Percentiles rank a stretch among this genome's conserved stretches.
Evolutionary conservation across 2,888 invertebrate genomes (phyloP).

Genomic region (Lasioglossum villosulum): DNA sequence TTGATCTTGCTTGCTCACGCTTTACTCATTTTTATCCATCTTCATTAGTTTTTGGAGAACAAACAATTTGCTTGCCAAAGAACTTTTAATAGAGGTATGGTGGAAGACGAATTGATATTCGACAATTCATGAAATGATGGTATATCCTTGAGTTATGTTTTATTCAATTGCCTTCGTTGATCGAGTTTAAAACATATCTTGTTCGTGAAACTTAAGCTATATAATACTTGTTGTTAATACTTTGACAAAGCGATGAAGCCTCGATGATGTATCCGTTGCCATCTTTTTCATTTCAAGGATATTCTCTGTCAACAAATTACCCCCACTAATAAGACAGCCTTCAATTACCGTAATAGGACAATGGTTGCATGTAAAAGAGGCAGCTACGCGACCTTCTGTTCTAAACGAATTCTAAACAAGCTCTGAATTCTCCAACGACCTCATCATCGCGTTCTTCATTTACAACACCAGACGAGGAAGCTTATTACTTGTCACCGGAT

Average conservation of each 20-base stretch:
- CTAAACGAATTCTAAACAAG: neutral
- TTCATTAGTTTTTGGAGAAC: neutral
- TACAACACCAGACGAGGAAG: constrained; percentile 11
- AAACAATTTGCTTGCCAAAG: neutral
- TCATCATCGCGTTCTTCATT: neutral
- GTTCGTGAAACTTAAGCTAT: neutral
- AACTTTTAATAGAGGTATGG: neutral
- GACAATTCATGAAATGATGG: neutral
- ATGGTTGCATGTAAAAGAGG: neutral
- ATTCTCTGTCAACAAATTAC: neutral
- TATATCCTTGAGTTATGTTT: neutral
- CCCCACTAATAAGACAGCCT: neutral
- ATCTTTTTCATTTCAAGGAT: neutral
- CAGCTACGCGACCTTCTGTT: neutral
- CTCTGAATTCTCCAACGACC: constrained; percentile 7
- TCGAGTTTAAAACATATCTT: neutral
- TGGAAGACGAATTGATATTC: neutral
- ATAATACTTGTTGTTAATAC: neutral
- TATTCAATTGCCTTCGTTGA: neutral
- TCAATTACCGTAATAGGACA: neutral
- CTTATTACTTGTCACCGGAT: constrained; percentile 19
- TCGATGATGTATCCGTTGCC: neutral
- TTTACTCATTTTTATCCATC: neutral
- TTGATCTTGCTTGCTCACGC: neutral
- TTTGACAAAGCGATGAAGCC: neutral